These are phyloP conservation scores for Trichacis sp. DNA, from an alignment of 2,888 invertebrate genomes.

Conservation along the genomic window DNA sequence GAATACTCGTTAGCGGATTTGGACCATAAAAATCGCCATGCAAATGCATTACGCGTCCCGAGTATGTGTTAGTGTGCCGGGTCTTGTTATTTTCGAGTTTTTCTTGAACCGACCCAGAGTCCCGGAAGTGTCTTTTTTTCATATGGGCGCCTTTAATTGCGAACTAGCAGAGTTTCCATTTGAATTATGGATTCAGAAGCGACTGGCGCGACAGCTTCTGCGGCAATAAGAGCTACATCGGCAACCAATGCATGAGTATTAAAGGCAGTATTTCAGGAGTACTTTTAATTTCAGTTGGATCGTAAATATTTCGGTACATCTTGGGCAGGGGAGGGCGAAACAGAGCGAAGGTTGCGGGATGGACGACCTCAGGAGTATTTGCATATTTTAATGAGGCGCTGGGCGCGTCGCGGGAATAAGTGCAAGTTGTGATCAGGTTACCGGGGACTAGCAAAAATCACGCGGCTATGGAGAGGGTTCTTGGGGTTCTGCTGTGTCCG, in stretches of 20 bases:
- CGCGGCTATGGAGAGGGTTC: slow-evolving; percentile 21
- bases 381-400: slow-evolving; percentile 69
- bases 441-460: slow-evolving; percentile 23
- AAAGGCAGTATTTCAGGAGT: slow-evolving; percentile 64
- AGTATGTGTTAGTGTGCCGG: slow-evolving; percentile 5
- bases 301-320: slow-evolving; percentile 67
- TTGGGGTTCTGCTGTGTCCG: slow-evolving; percentile 5
- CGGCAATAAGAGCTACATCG: slow-evolving; percentile 11
- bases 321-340: slow-evolving; percentile 34
- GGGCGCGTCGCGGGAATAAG: slow-evolving; percentile 49
- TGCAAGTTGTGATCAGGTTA: slow-evolving; percentile 49
- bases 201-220: neutral
- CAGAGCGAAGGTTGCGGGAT: slow-evolving; percentile 45
- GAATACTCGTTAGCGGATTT: slow-evolving; percentile 62
- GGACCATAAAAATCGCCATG: slow-evolving; percentile 64
- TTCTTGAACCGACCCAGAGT: neutral
- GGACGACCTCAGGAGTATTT: slow-evolving; percentile 60
- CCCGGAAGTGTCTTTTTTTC: neutral
- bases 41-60: slow-evolving; percentile 31
- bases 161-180: neutral
- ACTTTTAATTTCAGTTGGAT: slow-evolving; percentile 67
- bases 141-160: neutral
- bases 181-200: slow-evolving; percentile 5
- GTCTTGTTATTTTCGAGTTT: slow-evolving; percentile 26
- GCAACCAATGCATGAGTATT: slow-evolving; percentile 54